phyloP scores from a whole-genome alignment of 2,113 vertebrate species.

The Mus musculus region DNA sequence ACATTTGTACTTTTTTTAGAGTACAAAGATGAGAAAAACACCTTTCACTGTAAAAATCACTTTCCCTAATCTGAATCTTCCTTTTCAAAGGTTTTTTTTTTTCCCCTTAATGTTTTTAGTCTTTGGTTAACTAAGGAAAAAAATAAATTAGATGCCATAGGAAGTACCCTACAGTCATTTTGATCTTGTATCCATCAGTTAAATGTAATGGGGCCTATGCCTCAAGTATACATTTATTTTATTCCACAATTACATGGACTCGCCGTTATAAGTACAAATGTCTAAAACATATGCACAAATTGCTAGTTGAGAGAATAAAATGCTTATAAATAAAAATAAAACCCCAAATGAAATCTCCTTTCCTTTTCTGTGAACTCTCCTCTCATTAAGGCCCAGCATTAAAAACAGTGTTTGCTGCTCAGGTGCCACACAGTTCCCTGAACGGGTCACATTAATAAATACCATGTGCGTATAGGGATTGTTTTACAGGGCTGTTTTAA shows the following conservation, averaged over 20 bases:
- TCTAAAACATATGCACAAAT: background rate
- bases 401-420: background rate
- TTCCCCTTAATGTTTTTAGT: background rate
- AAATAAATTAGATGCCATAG: conserved; percentile 34
- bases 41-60: background rate
- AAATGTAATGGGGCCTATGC: background rate
- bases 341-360: background rate
- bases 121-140: conserved; percentile 38
- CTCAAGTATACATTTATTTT: background rate
- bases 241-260: background rate
- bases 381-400: background rate
- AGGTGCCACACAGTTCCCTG: conserved; percentile 10
- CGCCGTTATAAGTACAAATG: background rate
- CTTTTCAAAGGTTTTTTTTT: background rate
- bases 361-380: background rate
- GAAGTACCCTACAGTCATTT: background rate
- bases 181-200: background rate
- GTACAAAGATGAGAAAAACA: background rate
- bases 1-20: background rate
- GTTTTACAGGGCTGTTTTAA: conserved; percentile 60
- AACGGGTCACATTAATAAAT: conserved; percentile 40
- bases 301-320: background rate
- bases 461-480: background rate
- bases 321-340: conserved; percentile 21
- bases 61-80: conserved; percentile 37